phyloP scores from a whole-genome alignment of 1,140 invertebrate species.

The Pseudobourletiella spinata region DNA sequence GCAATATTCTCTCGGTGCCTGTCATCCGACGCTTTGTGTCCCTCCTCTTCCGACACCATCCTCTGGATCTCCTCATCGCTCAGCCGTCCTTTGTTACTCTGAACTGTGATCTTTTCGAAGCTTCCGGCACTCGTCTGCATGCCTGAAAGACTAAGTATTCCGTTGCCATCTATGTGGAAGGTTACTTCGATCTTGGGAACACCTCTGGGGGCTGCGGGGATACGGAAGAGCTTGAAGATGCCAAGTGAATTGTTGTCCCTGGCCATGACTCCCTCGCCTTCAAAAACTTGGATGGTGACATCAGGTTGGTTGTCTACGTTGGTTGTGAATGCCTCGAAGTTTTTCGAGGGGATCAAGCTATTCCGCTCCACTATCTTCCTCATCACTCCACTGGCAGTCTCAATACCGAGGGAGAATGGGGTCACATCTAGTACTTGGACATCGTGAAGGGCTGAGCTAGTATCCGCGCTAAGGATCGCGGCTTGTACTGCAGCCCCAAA shows the following conservation, averaged over 20 bases:
- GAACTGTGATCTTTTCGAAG: no score
- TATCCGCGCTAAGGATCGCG: constrained; percentile 44
- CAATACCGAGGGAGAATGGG: constrained; percentile 48
- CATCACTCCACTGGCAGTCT: constrained; percentile 50
- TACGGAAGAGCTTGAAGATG: no score
- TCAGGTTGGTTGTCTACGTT: constrained; percentile 57
- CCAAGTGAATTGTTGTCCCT: constrained; percentile 58
- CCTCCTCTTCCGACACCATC: no score
- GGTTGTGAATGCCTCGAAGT: constrained; percentile 46
- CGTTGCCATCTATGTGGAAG: no score
- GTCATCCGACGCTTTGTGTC: no score
- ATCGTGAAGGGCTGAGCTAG: constrained; percentile 44
- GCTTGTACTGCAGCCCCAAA: constrained; percentile 59
- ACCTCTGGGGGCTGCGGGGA: no score
- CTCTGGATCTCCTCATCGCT: no score
- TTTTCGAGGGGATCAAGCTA: constrained; percentile 48
- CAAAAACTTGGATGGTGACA: constrained; percentile 64
- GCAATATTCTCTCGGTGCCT: no score
- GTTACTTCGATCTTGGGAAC: no score
- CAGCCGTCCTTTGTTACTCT: no score
- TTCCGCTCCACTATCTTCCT: constrained; percentile 52
- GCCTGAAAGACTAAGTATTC: no score
- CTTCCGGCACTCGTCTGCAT: no score
- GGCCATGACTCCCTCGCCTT: constrained; percentile 68
- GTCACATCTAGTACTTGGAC: constrained; percentile 48